Evolutionary conservation across 2,888 invertebrate species (phyloP).

Genomic region (Lacanobia wlatinum): DNA sequence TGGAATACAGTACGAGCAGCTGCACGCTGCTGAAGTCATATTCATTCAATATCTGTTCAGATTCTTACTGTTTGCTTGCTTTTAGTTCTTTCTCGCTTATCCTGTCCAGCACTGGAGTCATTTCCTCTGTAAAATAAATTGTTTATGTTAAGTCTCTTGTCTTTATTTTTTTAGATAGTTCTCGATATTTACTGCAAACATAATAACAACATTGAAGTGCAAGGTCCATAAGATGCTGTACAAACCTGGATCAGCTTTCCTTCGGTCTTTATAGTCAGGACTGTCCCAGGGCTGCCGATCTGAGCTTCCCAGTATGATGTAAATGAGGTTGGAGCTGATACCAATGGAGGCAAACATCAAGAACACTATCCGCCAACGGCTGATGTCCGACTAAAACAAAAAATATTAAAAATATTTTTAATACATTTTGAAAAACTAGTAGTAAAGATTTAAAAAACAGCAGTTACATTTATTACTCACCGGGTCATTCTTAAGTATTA

Average conservation of each 20-base stretch:
- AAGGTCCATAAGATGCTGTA: neutral
- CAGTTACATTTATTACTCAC: constrained; percentile 68
- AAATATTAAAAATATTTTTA: neutral
- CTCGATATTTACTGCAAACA: neutral
- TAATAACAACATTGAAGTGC: neutral
- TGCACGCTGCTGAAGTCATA: neutral
- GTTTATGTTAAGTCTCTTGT: neutral
- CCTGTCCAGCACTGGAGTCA: constrained; percentile 71
- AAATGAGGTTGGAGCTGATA: constrained; percentile 92
- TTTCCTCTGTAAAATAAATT: constrained; percentile 79
- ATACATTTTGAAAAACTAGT: no score
- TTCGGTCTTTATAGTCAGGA: constrained; percentile 79
- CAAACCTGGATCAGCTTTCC: constrained; percentile 77
- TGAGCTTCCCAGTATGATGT: constrained; percentile 92
- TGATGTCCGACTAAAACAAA: constrained; percentile 89
- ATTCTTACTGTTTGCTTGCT: constrained; percentile 39
- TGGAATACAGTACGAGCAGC: neutral
- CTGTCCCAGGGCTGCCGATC: constrained; percentile 94
- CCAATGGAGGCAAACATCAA: constrained; percentile 92
- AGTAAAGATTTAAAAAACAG: neutral
- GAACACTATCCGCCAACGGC: constrained; percentile 94
- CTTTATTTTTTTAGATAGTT: neutral
- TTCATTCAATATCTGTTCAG: neutral
- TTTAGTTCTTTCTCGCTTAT: constrained; percentile 62
- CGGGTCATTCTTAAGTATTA: constrained; percentile 92